Percentiles rank a stretch among this genome's conserved stretches.
These are phyloP conservation scores for Rhinichthys osculus DNA, from an alignment of 2,797 vertebrate species.

Conservation along the genomic window DNA sequence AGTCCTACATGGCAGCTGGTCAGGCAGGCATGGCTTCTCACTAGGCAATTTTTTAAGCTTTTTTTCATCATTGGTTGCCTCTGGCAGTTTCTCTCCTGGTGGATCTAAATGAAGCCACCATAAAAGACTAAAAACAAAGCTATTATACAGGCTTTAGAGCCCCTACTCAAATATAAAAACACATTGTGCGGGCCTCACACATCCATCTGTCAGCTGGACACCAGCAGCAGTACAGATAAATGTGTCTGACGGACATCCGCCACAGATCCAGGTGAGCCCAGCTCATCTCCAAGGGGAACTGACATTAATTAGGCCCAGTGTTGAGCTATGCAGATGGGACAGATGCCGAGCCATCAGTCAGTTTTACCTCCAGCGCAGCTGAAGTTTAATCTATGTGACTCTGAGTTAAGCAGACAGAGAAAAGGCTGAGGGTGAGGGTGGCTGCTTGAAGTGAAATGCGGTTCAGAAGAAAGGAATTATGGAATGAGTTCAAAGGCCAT, in stretches of 20 bases:
- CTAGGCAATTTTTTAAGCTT: neutral
- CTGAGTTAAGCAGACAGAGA: conserved; percentile 33
- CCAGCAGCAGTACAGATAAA: conserved; percentile 32
- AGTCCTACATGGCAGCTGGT: too few species aligned
- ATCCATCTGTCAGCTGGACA: conserved; percentile 39
- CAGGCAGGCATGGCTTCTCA: too few species aligned
- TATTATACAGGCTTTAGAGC: conserved; percentile 31
- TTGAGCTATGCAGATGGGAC: conserved; percentile 47
- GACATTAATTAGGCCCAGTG: conserved; percentile 46
- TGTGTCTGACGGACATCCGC: conserved; percentile 18
- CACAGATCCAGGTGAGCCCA: conserved; percentile 35
- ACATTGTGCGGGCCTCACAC: neutral
- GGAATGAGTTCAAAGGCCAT: conserved; percentile 21
- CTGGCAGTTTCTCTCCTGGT: conserved; percentile 36
- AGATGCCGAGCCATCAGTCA: conserved; percentile 49
- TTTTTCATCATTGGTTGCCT: neutral
- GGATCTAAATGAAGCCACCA: conserved; percentile 29
- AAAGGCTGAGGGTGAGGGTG: neutral
- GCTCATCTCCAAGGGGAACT: conserved; percentile 2
- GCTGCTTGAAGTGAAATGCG: neutral
- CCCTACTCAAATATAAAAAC: neutral
- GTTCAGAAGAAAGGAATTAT: conserved; percentile 26
- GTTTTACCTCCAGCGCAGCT: conserved; percentile 19
- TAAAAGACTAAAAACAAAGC: conserved; percentile 24
- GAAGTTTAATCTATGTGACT: conserved; percentile 33